Percentiles rank a stretch among this genome's conserved stretches.
Conservation (phyloP, 2,888 invertebrate genomes). For the Mesorhabditis sp. region DNA sequence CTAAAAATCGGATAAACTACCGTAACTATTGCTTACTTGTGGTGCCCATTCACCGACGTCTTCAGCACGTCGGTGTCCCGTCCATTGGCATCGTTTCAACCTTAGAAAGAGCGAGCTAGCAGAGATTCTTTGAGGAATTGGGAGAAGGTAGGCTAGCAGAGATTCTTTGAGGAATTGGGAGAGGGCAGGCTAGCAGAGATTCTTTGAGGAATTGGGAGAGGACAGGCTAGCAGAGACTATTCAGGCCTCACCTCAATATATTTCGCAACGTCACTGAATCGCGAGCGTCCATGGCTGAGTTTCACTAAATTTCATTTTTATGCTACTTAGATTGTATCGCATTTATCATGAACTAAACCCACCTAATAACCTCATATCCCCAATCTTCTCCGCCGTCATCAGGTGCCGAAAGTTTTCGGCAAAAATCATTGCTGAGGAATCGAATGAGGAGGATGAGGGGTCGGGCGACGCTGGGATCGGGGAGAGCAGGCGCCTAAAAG, state of each 20-base stretch:
- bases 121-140: too few relatives aligned
- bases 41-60: not conserved
- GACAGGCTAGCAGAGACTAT: not conserved
- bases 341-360: not conserved
- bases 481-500: not conserved
- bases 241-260: not conserved
- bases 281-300: not conserved
- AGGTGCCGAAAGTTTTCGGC: not conserved
- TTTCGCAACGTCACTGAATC: slow-evolving; percentile 4
- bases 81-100: not conserved
- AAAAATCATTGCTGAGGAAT: not conserved
- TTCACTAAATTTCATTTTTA: not conserved
- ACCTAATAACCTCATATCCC: not conserved
- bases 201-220: too few relatives aligned
- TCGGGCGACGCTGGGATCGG: not conserved
- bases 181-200: too few relatives aligned
- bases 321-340: not conserved
- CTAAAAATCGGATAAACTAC: not conserved
- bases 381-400: not conserved
- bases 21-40: not conserved
- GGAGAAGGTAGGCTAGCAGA: too few relatives aligned
- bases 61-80: not conserved
- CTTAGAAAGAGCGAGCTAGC: not conserved
- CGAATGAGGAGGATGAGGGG: not conserved
- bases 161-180: too few relatives aligned